A percentile compares a stretch with the other conserved stretches of the same genome.
phyloP scores from a whole-genome alignment of 2,888 invertebrate genomes.

The Pinctada fucata region DNA sequence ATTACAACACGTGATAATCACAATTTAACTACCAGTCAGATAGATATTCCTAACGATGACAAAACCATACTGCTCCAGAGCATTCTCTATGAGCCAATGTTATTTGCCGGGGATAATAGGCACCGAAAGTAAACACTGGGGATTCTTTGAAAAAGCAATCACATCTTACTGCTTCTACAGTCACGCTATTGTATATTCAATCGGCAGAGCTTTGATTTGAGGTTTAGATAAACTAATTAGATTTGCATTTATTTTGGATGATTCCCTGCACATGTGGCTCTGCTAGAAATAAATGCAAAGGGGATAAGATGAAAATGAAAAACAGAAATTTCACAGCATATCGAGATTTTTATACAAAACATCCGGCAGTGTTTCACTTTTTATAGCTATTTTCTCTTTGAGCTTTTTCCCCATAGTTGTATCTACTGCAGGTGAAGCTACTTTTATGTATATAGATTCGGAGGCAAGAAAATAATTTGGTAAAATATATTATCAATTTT shows the following conservation, averaged over 20 bases:
- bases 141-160: constrained; percentile 4
- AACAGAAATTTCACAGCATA: too few species aligned
- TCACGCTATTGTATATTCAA: neutral
- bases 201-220: neutral
- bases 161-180: neutral
- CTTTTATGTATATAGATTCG: too few species aligned
- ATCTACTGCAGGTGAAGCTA: too few species aligned
- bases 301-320: too few species aligned
- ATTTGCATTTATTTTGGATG: neutral
- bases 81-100: neutral
- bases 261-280: neutral
- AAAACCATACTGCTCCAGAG: neutral
- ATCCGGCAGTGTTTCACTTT: too few species aligned
- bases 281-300: too few species aligned
- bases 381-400: too few species aligned
- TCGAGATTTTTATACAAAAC: too few species aligned
- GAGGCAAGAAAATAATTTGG: too few species aligned
- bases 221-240: constrained; percentile 1
- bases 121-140: neutral
- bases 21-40: neutral
- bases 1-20: neutral
- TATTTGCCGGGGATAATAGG: neutral
- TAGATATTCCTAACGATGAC: neutral
- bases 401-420: too few species aligned
- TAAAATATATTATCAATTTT: too few species aligned